phyloP scores from a whole-genome alignment of 2,888 invertebrate species.

The Pachydiplax longipennis region DNA sequence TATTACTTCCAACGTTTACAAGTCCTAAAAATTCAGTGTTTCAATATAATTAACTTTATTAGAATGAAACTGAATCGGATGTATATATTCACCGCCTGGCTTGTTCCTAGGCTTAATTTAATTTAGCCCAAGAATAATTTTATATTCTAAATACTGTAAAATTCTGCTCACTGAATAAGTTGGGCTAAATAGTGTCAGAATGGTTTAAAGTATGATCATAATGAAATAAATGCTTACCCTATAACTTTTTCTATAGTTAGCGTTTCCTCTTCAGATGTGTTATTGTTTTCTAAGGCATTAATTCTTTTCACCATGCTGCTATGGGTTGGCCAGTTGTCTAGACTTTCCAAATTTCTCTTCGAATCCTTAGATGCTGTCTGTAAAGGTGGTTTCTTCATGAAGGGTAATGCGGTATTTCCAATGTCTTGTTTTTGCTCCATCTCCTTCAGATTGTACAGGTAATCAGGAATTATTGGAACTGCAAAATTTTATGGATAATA shows the following conservation, averaged over 20 bases:
- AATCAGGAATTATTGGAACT: conserved; percentile 85
- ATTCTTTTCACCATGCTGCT: neutral
- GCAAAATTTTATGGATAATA: conserved; percentile 53
- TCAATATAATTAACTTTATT: too few species aligned
- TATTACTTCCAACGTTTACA: too few species aligned
- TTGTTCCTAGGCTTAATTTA: too few species aligned
- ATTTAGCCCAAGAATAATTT: too few species aligned
- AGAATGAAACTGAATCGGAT: too few species aligned
- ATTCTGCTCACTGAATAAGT: too few species aligned
- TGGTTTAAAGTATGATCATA: too few species aligned
- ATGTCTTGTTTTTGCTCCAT: conserved; percentile 47
- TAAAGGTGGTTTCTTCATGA: neutral
- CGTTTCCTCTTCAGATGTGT: conserved; percentile 8
- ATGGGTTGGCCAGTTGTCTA: neutral
- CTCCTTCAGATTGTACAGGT: conserved; percentile 64
- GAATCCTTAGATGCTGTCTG: neutral
- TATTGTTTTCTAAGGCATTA: neutral
- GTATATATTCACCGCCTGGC: too few species aligned
- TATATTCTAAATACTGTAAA: too few species aligned
- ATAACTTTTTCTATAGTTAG: neutral
- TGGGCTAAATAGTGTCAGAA: too few species aligned
- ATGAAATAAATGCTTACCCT: neutral
- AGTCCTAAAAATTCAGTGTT: too few species aligned
- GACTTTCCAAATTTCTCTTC: neutral
- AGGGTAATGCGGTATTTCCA: neutral